Base-by-base conservation (phyloP, 1,140 invertebrate genomes). In the Drosophila bifasciata region DNA sequence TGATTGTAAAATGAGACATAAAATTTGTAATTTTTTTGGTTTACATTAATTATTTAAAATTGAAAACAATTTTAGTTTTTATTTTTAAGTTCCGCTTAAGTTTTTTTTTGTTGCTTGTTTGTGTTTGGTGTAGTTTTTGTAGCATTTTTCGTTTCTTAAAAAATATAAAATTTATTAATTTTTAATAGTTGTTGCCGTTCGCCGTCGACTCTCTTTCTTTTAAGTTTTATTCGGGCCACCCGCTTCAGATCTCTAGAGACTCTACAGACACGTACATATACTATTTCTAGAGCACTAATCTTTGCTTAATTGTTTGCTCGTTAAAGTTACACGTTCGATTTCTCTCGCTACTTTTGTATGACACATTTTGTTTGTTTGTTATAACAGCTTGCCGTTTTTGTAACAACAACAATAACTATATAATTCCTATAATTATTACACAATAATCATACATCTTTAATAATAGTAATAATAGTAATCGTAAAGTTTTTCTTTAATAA, bases 31-130 rank as follows among this genome's bases (percentile, higher is more conserved):
- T 25, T 25, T 13, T 5, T 36, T 43, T 59, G 55, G 49, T 64
- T 48, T 64, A 59, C 72, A 69, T 61, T 59, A 56, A 79, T 68
- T 69, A 57, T 79, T 67, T 73, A 85, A 84, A 84, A 84, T 84
- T 84, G 79, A 84, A 84, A 84, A 84, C 79, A 84, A 84, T 84
- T 84, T 83, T 46, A 75, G 44, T 67, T 83, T 50, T 25, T 51
- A 67, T 43, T 32, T 32, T 32, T 32, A 11, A 9, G 28, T 32
- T 32, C 23, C 23, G 23, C 23, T 58, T n/a, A n/a, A n/a, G 25
- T 39, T 45, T 32, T 58, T 61, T 16, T 28, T 74, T 69, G 62
- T 66, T 45, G 15, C n/a, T n/a, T 23, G 3, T 44, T 51, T 64
- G 63, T 43, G 45, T 44, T 60, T 50, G 17, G 46, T 46, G 48